A percentile compares a stretch with the other conserved stretches of the same genome.
These are phyloP conservation scores for Andrena dorsata DNA, from an alignment of 2,888 invertebrate species.

Conservation along the genomic window DNA sequence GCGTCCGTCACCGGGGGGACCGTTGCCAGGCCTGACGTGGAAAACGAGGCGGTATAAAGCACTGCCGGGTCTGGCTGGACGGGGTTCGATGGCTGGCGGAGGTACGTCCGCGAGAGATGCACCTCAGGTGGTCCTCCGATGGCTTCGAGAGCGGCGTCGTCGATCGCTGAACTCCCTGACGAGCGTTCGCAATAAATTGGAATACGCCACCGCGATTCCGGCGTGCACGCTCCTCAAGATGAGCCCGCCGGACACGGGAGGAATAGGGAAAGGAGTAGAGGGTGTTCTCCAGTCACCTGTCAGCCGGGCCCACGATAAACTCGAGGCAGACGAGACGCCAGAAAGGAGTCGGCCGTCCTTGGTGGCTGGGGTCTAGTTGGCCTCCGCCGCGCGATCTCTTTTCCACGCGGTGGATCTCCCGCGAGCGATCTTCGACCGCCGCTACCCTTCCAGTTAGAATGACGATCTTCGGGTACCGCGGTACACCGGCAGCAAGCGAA, in stretches of 20 bases:
- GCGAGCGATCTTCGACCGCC: constrained; percentile 55
- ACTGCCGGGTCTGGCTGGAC: constrained; percentile 55
- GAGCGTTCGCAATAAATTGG: constrained; percentile 76
- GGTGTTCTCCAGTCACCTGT: constrained; percentile 71
- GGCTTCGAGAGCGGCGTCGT: constrained; percentile 46
- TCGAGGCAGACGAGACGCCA: constrained; percentile 35
- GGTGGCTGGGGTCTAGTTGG: constrained; percentile 67
- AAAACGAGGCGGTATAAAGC: constrained; percentile 72
- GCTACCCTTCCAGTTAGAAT: constrained; percentile 51
- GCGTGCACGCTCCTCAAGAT: constrained; percentile 23
- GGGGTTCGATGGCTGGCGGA: constrained; percentile 48
- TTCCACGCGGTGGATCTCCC: constrained; percentile 42
- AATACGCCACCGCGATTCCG: constrained; percentile 72
- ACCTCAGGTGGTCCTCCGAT: constrained; percentile 72
- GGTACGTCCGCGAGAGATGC: constrained; percentile 42
- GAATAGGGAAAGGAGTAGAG: constrained; percentile 63
- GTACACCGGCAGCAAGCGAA: constrained; percentile 45
- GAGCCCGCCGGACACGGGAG: constrained; percentile 35
- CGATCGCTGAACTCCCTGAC: constrained; percentile 59
- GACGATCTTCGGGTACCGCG: constrained; percentile 33
- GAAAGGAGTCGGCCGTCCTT: constrained; percentile 62
- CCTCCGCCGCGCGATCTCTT: constrained; percentile 35
- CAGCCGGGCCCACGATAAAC: constrained; percentile 66
- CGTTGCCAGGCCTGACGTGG: constrained; percentile 62
- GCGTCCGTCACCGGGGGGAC: constrained; percentile 50